Conservation (phyloP, 2,113 vertebrate genomes). For the Otis tarda region DNA sequence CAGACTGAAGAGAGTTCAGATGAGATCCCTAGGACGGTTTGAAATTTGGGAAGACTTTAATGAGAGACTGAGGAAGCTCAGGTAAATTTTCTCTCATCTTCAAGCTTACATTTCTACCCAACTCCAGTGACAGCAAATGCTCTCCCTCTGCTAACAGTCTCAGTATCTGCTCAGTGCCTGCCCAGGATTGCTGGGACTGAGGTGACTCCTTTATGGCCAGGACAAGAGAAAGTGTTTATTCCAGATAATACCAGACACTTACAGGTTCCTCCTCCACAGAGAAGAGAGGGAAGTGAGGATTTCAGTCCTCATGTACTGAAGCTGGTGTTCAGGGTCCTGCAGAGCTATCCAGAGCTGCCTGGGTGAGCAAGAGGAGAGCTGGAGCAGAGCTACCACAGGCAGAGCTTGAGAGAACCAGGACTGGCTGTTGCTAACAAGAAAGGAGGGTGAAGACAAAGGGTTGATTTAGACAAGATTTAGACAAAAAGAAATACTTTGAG, state of each 20-base stretch:
- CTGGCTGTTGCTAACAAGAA: background rate
- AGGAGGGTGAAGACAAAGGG: background rate
- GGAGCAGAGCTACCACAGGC: background rate
- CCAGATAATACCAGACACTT: background rate
- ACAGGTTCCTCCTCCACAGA: background rate
- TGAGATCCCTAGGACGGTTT: background rate
- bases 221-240: background rate
- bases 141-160: background rate
- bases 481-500: background rate
- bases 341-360: background rate
- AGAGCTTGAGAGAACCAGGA: background rate
- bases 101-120: background rate
- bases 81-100: background rate
- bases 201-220: background rate
- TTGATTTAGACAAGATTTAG: background rate
- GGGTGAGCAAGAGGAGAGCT: background rate
- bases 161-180: background rate
- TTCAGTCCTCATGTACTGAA: background rate
- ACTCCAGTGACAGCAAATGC: background rate
- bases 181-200: background rate
- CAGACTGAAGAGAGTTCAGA: constrained; percentile 1
- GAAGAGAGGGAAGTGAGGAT: background rate
- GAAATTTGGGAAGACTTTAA: constrained; percentile 32
- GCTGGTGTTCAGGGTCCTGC: background rate
- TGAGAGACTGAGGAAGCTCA: background rate